Base-by-base conservation (phyloP, 2,113 vertebrate genomes). In the Proteles cristata region DNA sequence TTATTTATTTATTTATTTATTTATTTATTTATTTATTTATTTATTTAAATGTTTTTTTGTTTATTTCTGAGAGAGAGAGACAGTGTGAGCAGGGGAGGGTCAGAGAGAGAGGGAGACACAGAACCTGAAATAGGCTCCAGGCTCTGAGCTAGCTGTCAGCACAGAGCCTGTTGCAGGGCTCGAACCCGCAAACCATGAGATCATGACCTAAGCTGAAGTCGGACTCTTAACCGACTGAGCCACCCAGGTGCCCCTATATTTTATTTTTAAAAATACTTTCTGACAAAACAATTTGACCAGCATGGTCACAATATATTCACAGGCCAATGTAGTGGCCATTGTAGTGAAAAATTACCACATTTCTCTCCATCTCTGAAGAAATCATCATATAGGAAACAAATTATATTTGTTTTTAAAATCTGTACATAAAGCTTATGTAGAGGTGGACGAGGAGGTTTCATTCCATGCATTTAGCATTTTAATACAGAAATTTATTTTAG, bases 241-340 rank as follows among this genome's bases (percentile, higher is more conserved):
- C 58, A 2, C 21, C 58, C 58, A 61, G 58, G 2, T 15, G 6
- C 7, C 0, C 58, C 31, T 65, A 43, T 19, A 45, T 90, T 65
- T 89, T 68, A 79, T n/a, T 69, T 88, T 93, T 31, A 5, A 21
- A 81, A 93, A 94, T 89, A 89, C 82, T 83, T 73, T 83, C 12
- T 88, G 35, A 39, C 26, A 90, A 83, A 66, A 31, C 53, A 88
- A 53, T 81, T 84, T 89, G 12, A 89, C 17, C 19, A 53, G 3
- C 43, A n/a, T 26, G 50, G n/a, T 74, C 25, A 31, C 53, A 74
- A 53, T 43, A 28, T n/a, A 39, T 87, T 87, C 19, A 63, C 28
- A 65, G 15, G 19, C 11, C 65, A 85, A 26, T 87, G 26, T 21
- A 63, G n/a, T 65, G 53, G 19, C 7, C 65, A 85, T 33, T 87